These are phyloP conservation scores for Rotaria sp. DNA, from an alignment of 2,888 invertebrate genomes.

Conservation along the genomic window DNA sequence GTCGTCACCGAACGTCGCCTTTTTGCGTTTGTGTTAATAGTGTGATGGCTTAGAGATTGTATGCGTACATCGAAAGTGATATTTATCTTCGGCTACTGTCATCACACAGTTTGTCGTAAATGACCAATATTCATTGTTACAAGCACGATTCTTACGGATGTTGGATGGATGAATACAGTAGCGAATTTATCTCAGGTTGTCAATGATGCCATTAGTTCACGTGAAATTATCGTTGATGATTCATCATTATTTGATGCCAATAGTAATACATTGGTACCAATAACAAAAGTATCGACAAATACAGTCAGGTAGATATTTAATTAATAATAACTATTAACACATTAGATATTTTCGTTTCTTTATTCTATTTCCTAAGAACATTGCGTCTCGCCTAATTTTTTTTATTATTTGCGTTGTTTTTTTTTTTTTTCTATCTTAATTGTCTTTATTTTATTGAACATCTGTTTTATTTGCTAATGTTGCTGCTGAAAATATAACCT, in stretches of 20 bases:
- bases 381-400: not conserved
- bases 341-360: no score
- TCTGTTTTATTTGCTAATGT: not conserved
- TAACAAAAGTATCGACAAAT: not conserved
- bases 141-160: not conserved
- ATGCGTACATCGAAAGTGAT: not conserved
- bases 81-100: constrained; percentile 22
- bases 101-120: not conserved
- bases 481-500: not conserved
- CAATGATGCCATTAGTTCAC: not conserved
- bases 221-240: not conserved
- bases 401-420: not conserved
- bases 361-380: no score
- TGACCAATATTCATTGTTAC: not conserved
- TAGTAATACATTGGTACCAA: not conserved
- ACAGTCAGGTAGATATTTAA: not conserved
- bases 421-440: not conserved
- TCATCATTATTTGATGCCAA: not conserved
- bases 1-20: not conserved
- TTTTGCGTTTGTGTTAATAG: not conserved
- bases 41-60: not conserved
- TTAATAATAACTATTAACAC: not conserved
- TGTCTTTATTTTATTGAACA: no score
- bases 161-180: not conserved
- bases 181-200: not conserved